Evolutionary conservation across 2,888 invertebrate genomes (phyloP).

Genomic region (Agrenia bidenticulata): DNA sequence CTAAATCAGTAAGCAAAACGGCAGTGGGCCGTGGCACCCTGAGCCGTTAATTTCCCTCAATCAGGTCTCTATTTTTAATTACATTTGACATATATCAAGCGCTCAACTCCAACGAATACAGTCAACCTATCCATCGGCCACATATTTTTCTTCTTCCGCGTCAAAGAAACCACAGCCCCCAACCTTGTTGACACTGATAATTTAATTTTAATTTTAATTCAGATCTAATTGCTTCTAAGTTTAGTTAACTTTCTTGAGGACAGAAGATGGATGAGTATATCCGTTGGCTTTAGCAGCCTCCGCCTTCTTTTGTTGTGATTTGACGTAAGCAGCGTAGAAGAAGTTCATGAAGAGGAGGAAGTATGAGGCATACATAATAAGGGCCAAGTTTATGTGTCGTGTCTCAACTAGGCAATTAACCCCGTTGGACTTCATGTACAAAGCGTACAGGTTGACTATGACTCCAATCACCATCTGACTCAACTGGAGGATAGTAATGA

Average conservation of each 20-base stretch:
- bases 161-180: too few species aligned
- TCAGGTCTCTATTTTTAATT: too few species aligned
- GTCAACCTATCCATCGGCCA: too few species aligned
- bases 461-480: slow-evolving; percentile 74
- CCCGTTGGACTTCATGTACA: slow-evolving; percentile 63
- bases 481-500: slow-evolving; percentile 69
- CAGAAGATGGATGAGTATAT: neutral
- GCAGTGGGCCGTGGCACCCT: too few species aligned
- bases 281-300: slow-evolving; percentile 4
- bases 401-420: slow-evolving; percentile 80
- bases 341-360: slow-evolving; percentile 89
- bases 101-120: too few species aligned
- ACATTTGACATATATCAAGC: too few species aligned
- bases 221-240: too few species aligned
- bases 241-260: slow-evolving; percentile 1
- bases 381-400: slow-evolving; percentile 80
- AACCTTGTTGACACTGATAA: too few species aligned
- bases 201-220: too few species aligned
- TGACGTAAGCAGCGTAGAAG: slow-evolving; percentile 81
- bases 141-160: too few species aligned
- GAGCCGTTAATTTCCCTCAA: too few species aligned
- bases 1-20: too few species aligned
- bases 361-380: slow-evolving; percentile 92
- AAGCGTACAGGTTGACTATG: slow-evolving; percentile 84
- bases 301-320: slow-evolving; percentile 4